These are phyloP conservation scores for Vulpes lagopus DNA, from an alignment of 2,113 vertebrate species.

Conservation along the genomic window DNA sequence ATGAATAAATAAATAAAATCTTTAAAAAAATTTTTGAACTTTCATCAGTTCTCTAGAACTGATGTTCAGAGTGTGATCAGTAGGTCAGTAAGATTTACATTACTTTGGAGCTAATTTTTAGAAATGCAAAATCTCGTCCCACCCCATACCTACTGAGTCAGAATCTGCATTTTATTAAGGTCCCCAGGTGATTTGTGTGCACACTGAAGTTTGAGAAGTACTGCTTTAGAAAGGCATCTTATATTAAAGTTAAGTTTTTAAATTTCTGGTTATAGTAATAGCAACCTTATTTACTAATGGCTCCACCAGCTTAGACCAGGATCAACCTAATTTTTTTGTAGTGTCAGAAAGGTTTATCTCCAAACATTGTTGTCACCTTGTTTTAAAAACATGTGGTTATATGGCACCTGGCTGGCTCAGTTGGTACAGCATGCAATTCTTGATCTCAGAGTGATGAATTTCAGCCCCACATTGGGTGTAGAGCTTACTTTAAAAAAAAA, in stretches of 20 bases:
- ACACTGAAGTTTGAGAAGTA: constrained; percentile 24
- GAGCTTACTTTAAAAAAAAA: background rate
- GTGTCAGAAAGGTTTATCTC: background rate
- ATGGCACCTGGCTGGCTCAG: background rate
- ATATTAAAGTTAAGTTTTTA: background rate
- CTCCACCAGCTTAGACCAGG: background rate
- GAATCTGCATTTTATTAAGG: constrained; percentile 32
- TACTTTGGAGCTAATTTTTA: background rate
- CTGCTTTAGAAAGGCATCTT: background rate
- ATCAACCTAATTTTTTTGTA: constrained; percentile 30
- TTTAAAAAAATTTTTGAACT: background rate
- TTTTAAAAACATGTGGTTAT: constrained; percentile 17
- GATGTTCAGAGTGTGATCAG: background rate
- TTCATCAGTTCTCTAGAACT: constrained; percentile 27
- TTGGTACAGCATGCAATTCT: background rate
- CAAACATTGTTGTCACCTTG: background rate
- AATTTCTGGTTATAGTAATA: background rate
- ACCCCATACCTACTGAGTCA: background rate
- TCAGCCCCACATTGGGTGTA: background rate
- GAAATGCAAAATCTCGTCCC: background rate
- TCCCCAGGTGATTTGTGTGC: background rate
- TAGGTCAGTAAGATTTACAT: background rate
- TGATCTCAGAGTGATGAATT: background rate
- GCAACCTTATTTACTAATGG: background rate
- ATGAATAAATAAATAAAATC: no score